These are phyloP conservation scores for Lytechinus pictus DNA, from an alignment of 35 echinoderm and acorn worm genomes.

Conservation along the genomic window DNA sequence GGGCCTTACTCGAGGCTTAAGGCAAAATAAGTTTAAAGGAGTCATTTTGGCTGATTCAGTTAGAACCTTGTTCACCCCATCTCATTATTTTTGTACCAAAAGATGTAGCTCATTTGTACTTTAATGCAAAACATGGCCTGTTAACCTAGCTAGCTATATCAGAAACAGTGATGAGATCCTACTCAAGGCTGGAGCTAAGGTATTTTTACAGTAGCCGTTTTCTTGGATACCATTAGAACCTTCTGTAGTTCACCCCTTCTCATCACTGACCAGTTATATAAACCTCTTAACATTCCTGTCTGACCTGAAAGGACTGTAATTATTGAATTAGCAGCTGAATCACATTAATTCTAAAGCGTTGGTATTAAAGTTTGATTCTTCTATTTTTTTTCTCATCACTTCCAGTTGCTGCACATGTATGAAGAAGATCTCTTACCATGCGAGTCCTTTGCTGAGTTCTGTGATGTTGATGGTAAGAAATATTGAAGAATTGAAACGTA, in stretches of 20 bases:
- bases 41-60: no score
- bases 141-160: conserved; percentile 80
- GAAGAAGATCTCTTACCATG: conserved; percentile 83
- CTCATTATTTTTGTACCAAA: conserved; percentile 48
- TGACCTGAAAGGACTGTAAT: no score
- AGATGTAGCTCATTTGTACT: conserved; percentile 54
- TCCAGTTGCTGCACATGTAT: conserved; percentile 76
- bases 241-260: no score
- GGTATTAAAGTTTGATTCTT: neutral
- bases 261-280: no score
- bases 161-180: conserved; percentile 85
- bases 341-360: no score
- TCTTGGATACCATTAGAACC: neutral
- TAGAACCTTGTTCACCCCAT: neutral
- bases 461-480: conserved; percentile 84
- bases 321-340: no score
- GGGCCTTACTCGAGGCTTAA: no score
- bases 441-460: conserved; percentile 97
- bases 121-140: conserved; percentile 73
- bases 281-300: no score
- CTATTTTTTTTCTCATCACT: conserved; percentile 9
- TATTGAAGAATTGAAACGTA: neutral
- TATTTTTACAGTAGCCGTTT: conserved; percentile 32
- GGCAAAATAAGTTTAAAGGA: no score
- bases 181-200: conserved; percentile 89